Base-by-base conservation (phyloP, 2,888 invertebrate genomes). In the Cataglyphis albicans region DNA sequence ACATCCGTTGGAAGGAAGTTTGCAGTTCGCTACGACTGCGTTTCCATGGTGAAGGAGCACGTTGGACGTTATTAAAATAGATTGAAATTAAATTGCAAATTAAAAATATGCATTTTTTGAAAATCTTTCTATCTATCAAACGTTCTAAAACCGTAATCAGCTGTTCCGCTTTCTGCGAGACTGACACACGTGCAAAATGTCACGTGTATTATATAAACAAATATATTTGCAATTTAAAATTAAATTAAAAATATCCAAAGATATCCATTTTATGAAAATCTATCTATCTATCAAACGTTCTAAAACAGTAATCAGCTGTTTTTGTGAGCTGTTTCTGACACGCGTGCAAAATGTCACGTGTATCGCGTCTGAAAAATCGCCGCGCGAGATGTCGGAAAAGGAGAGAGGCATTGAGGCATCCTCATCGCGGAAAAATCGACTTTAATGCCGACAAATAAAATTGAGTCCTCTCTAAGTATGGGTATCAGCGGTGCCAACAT, bases 391-490 rank as follows among this genome's bases (percentile, higher is more conserved):
- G 41, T 59, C 18, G 25, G 57, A 59, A 76, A 88, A 89, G 87
- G 78, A 87, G 84, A 87, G 84, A 82, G n/a, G 18, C 81, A 25
- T 25, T 25, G 25, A 25, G 25, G 84, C 68, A 25, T 25, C 85
- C 84, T 72, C 70, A 44, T 80, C 48, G 35, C 25, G 52, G 12
- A n/a, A n/a, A 41, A 81, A 52, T 3, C 81, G 44, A 55, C 81
- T 72, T 81, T 81, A 84, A 84, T 82, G 64, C 82, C 81, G 81
- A 88, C 91, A 91, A 91, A 91, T 90, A 91, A 90, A 90, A 89
- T 86, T 88, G 88, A 90, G 87, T 86, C 87, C 87, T 91, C 87
- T 89, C 85, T 91, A 92, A 92, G 91, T 92, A 91, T 92, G 86
- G 87, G 91, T 91, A 91, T 92, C 92, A 89, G 87, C 85, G 85